Evolutionary conservation across 2,113 vertebrate species (phyloP), one percentile per base, ranked within the genome.

Genomic region (Anoura caudifer): DNA sequence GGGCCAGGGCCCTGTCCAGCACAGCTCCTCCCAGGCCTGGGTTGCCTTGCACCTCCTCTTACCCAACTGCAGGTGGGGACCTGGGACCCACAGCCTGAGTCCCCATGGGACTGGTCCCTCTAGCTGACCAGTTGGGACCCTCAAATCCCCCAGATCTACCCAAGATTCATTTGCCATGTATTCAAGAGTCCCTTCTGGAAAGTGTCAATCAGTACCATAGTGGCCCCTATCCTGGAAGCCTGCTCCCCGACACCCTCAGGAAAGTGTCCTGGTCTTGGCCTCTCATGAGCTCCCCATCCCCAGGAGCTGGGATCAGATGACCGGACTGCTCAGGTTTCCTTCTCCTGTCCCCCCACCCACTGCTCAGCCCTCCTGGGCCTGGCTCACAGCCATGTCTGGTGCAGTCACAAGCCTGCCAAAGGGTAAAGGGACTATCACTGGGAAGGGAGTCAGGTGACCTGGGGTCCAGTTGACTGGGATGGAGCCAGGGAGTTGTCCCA

Each of bases 271-370:
- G 59, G 86, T 11, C 31, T 59, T 72, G 76, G 85, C 54, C 41
- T 93, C 70, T 84, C 26, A 5, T 61, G 47, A 91, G 65, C n/a
- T 83, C 17, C 43, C 19, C 28, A 36, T 75, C 31, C 50, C 88
- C 45, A 43, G 65, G 83, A 97, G 76, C 73, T 45, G 4, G 22
- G 87, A 92, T 97, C 93, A 69, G 72, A 81, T 94, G 76, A 72
- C 95, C 19, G 47, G 81, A 22, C 81, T 77, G 56, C 87, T 96
- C 94, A 91, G 38, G 43, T 91, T 97, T 81, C 96, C 61, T 89
- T 86, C 96, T 95, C 75, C 75, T 81, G 67, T 69, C 36, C 41
- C 41, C 67, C 24, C 15, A 16, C n/a, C 47, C 14, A 17, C 36
- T 0, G 26, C 95, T 90, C 72, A 43, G 76, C 77, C 93, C 63